Conservation (phyloP, 2,113 vertebrate genomes). For the Epinephelus lanceolatus region DNA sequence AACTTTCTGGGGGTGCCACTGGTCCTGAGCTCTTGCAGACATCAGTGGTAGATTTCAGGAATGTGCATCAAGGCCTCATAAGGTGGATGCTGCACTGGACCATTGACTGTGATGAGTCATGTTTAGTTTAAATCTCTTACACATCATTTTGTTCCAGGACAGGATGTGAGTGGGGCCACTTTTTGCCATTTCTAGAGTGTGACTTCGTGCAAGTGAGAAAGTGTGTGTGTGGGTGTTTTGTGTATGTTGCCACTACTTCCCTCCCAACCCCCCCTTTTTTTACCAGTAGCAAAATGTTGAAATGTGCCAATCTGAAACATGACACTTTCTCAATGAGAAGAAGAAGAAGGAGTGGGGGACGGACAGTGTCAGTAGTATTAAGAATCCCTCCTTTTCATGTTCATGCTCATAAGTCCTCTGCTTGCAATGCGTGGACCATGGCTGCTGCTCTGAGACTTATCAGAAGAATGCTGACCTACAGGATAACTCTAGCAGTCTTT, state of each 20-base stretch:
- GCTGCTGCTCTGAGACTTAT: constrained; percentile 64
- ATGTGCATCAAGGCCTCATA: neutral
- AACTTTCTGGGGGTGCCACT: too few relatives aligned
- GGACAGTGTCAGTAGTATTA: constrained; percentile 54
- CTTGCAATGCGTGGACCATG: constrained; percentile 66
- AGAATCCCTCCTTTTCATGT: constrained; percentile 65
- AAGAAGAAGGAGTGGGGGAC: neutral
- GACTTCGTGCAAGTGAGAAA: constrained; percentile 22
- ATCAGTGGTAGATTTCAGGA: neutral
- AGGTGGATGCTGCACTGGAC: neutral
- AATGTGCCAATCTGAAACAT: constrained; percentile 70
- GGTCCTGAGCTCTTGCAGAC: neutral
- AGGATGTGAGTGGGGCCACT: constrained; percentile 54
- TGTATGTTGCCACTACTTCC: constrained; percentile 53
- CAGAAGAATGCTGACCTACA: constrained; percentile 59
- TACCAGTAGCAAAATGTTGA: constrained; percentile 55
- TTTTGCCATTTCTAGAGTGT: constrained; percentile 36
- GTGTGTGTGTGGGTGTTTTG: constrained; percentile 31
- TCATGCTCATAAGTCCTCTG: constrained; percentile 63
- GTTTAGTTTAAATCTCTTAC: constrained; percentile 33
- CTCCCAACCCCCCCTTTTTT: constrained; percentile 31
- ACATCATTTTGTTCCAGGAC: constrained; percentile 24
- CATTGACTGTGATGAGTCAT: constrained; percentile 41
- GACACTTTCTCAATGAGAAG: constrained; percentile 69
- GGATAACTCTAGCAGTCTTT: constrained; percentile 66